Base-by-base conservation (phyloP, 2,113 vertebrate species). In the Psettodes erumei region DNA sequence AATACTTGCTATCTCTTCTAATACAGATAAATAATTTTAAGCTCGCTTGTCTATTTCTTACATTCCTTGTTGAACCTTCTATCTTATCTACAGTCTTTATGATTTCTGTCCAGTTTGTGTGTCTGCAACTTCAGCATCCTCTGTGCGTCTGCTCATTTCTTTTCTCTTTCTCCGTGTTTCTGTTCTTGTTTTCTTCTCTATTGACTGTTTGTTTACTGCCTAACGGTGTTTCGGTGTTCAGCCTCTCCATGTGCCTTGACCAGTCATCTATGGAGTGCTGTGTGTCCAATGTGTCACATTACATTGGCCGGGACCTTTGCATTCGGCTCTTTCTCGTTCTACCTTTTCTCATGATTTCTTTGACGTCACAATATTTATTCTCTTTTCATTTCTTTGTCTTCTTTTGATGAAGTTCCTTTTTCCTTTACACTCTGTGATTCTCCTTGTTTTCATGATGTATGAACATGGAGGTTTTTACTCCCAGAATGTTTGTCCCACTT, bases 1-100 rank as follows among this genome's bases (percentile, higher is more conserved):
- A 91, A 95, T 89, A 90, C 80, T 88, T 89, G 83, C 82, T 90
- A 89, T 91, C 89, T 91, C 86, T 91, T 92, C 85, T 92, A 79
- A 90, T 86, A 92, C 90, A 90, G 89, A 91, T 69, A 81, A 83
- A 86, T 78, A 81, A 71, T 83, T 85, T 79, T 83, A 66, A 65
- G 79, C 88, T 87, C 85, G 80, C 79, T 85, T 88, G 85, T 88
- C 75, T 87, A 66, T 88, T 77, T 78, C 69, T 86, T 75, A 62
- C 82, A 60, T 83, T 79, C 21, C 68, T 53, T 68, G 77, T 87
- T 82, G 59, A 69, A 76, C 61, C 42, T 81, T 90, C 60, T 86
- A 77, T 80, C 56, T 83, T 77, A 58, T 86, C 71, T 75, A n/a
- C 59, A 68, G 77, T 86, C 83, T 55, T 86, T 88, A 84, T 90